A percentile compares a stretch with the other conserved stretches of the same genome.
Conservation (phyloP, 1,140 invertebrate genomes). For the Alviniconcha marisindica region DNA sequence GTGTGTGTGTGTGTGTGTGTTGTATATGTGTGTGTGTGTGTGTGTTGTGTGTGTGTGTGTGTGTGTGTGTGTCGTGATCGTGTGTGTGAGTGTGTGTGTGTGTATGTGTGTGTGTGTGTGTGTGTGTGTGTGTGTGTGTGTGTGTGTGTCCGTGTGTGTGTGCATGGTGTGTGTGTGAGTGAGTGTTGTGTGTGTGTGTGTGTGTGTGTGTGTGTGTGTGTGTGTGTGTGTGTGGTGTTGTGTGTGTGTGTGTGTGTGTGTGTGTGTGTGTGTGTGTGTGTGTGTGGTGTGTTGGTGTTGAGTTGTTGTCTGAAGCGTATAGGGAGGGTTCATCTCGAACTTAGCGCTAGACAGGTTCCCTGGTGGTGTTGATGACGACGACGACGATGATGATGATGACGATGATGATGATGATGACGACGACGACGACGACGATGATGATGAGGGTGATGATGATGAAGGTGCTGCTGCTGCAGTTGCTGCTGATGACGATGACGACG, state of each 20-base stretch:
- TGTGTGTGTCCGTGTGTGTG: not conserved
- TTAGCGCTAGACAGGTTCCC: no score
- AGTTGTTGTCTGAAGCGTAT: no score
- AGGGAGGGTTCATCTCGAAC: no score
- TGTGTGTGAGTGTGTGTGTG: not conserved
- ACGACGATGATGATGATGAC: slow-evolving; percentile 7
- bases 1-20: slow-evolving; percentile 14
- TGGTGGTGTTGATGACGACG: slow-evolving; percentile 5
- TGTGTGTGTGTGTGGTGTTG: not conserved
- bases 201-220: slow-evolving; percentile 14
- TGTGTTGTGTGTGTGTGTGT: slow-evolving; percentile 24
- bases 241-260: slow-evolving; percentile 10
- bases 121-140: not conserved
- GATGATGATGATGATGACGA: slow-evolving; percentile 22
- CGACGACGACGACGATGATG: slow-evolving; percentile 39
- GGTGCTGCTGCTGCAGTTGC: slow-evolving; percentile 35
- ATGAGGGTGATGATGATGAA: slow-evolving; percentile 37
- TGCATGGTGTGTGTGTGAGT: no score
- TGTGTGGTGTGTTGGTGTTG: no score
- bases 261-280: slow-evolving; percentile 10
- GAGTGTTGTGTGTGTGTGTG: slow-evolving; percentile 4
- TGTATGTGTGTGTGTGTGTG: not conserved
- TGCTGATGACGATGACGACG: slow-evolving; percentile 7
- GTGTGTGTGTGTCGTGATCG: not conserved
- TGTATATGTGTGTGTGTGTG: no score